These are phyloP conservation scores for Thunnus maccoyii DNA, from an alignment of 2,113 vertebrate genomes.

Conservation along the genomic window DNA sequence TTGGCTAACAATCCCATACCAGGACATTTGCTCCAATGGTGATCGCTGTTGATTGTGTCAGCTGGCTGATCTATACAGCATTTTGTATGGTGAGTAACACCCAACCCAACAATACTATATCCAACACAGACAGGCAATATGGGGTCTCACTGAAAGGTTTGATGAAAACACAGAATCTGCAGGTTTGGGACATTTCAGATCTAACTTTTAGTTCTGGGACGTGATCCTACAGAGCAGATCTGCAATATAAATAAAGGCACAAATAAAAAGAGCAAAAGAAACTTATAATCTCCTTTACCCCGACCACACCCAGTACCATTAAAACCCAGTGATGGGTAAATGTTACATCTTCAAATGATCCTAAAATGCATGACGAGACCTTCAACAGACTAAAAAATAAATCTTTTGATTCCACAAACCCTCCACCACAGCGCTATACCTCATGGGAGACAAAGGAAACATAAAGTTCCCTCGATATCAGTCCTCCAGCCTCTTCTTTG, in stretches of 20 bases:
- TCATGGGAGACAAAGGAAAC: slow-evolving; percentile 12
- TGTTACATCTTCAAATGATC: slow-evolving; percentile 3
- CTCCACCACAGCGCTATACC: slow-evolving; percentile 13
- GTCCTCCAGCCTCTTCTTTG: not conserved
- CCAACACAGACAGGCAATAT: slow-evolving; percentile 10
- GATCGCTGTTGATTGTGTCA: slow-evolving; percentile 5
- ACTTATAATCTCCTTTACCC: slow-evolving; percentile 24
- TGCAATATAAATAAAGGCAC: slow-evolving; percentile 75
- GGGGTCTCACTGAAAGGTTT: slow-evolving; percentile 9
- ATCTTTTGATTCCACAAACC: slow-evolving; percentile 16
- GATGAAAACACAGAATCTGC: slow-evolving; percentile 27
- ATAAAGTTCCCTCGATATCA: not conserved
- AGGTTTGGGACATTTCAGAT: slow-evolving; percentile 3
- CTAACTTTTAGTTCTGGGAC: not conserved
- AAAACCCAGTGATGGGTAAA: slow-evolving; percentile 7
- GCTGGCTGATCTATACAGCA: not conserved
- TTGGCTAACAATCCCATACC: not conserved
- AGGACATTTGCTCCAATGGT: not conserved
- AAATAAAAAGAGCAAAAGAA: slow-evolving; percentile 62
- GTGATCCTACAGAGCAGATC: slow-evolving; percentile 22
- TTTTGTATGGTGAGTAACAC: slow-evolving; percentile 9
- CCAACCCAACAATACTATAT: not conserved
- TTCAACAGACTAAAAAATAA: slow-evolving; percentile 17
- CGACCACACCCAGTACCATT: not conserved
- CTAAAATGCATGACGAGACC: not conserved